These are phyloP conservation scores for Doryteuthis pealeii DNA, from an alignment of 1,140 invertebrate species.

Conservation along the genomic window DNA sequence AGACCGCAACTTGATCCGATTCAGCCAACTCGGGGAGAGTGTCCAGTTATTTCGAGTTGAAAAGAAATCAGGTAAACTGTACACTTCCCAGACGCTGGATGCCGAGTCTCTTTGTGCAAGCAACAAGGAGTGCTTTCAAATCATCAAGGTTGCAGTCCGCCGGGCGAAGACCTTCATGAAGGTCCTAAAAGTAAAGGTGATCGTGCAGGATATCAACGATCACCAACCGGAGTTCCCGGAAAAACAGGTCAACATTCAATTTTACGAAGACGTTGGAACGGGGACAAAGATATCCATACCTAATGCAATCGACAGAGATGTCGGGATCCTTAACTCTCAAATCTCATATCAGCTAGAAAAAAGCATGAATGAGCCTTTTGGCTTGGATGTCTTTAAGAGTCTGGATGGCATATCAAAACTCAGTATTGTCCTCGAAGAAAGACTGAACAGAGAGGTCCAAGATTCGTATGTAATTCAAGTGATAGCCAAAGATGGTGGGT, in stretches of 20 bases:
- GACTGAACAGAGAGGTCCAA: slow-evolving; percentile 81
- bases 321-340: background rate
- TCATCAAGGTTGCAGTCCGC: background rate
- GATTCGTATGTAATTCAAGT: slow-evolving; percentile 77
- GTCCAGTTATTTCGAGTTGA: slow-evolving; percentile 73
- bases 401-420: background rate
- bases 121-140: background rate
- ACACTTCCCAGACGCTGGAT: slow-evolving; percentile 14
- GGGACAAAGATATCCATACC: background rate
- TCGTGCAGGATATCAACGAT: background rate
- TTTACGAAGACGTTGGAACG: background rate
- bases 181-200: background rate
- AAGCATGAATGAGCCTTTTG: background rate
- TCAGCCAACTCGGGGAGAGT: background rate
- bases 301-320: background rate
- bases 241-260: background rate
- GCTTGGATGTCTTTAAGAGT: background rate
- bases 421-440: slow-evolving; percentile 60
- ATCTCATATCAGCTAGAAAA: background rate
- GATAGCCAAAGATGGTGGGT: slow-evolving; percentile 76
- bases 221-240: background rate
- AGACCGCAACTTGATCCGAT: background rate
- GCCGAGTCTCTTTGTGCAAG: slow-evolving; percentile 20
- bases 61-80: slow-evolving; percentile 79
- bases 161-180: background rate